Percentiles rank a stretch among this genome's conserved stretches.
These are phyloP conservation scores for Antedon bifida DNA, from an alignment of 35 echinoderm and acorn worm genomes.

Conservation along the genomic window DNA sequence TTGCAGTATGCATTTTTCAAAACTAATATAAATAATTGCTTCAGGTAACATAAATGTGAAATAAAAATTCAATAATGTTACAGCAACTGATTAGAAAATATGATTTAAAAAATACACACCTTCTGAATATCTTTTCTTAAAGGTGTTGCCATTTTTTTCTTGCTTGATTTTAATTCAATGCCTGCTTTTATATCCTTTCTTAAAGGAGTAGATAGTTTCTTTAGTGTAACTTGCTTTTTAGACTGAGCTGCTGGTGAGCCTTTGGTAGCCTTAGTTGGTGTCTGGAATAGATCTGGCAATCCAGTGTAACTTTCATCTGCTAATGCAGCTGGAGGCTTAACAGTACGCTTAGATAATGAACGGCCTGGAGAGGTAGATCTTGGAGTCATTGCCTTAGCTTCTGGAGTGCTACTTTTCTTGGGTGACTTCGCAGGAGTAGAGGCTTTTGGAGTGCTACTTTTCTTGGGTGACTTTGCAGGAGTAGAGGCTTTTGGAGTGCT, in stretches of 20 bases:
- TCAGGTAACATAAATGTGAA: no score
- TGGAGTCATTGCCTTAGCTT: background rate
- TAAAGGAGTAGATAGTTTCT: conserved; percentile 42
- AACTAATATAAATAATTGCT: no score
- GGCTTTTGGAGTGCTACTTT: conserved; percentile 21
- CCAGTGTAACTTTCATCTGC: conserved; percentile 89
- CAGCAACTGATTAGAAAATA: no score
- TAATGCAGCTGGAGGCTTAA: conserved; percentile 30
- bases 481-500: conserved; percentile 35
- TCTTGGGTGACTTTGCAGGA: no score
- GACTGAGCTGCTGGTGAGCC: conserved; percentile 3
- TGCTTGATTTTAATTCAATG: conserved; percentile 5
- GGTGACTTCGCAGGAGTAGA: no score
- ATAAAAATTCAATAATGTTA: conserved; percentile 5
- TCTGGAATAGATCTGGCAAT: conserved; percentile 61
- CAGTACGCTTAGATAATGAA: conserved; percentile 38
- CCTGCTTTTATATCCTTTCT: conserved; percentile 41
- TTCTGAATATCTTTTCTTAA: conserved; percentile 14
- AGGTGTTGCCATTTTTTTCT: conserved; percentile 38
- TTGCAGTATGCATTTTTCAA: no score
- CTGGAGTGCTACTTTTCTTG: background rate
- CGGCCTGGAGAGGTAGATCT: background rate
- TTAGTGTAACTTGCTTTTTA: conserved; percentile 14
- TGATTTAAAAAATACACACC: no score
- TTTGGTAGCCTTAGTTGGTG: conserved; percentile 50